phyloP scores from a whole-genome alignment of 2,888 invertebrate species.

The Dascillus cervinus region DNA sequence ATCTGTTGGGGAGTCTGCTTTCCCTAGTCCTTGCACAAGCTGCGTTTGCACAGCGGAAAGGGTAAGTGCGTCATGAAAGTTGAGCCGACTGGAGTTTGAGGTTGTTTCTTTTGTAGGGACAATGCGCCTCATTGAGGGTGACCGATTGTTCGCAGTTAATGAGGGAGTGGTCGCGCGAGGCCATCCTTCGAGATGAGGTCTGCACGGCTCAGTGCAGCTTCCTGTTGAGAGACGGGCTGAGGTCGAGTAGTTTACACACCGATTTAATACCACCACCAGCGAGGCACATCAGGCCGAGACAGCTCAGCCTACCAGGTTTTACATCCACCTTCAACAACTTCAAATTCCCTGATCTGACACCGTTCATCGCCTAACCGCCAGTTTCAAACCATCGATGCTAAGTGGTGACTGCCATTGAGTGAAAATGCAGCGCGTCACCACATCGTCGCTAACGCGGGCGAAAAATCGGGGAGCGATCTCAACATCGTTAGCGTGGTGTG shows the following conservation, averaged over 20 bases:
- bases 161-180: constrained; percentile 76
- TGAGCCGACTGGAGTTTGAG: no score
- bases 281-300: constrained; percentile 28
- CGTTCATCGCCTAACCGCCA: constrained; percentile 55
- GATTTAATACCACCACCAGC: constrained; percentile 36
- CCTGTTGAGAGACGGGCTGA: constrained; percentile 42
- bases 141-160: constrained; percentile 79
- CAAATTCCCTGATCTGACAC: constrained; percentile 71
- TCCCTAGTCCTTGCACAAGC: constrained; percentile 86
- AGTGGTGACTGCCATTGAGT: no score
- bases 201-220: constrained; percentile 87
- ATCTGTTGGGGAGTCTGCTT: constrained; percentile 72
- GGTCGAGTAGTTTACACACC: constrained; percentile 21
- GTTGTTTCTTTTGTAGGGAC: constrained; percentile 55
- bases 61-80: constrained; percentile 50
- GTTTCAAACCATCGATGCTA: no score
- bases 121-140: constrained; percentile 80
- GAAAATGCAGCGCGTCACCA: no score
- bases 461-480: no score
- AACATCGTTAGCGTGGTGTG: no score
- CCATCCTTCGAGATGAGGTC: constrained; percentile 76
- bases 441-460: no score
- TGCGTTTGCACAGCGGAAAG: constrained; percentile 82
- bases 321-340: constrained; percentile 51
- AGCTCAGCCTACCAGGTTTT: constrained; percentile 34